phyloP scores from a whole-genome alignment of 2,797 vertebrate species.

The Ispidina lecontei region DNA sequence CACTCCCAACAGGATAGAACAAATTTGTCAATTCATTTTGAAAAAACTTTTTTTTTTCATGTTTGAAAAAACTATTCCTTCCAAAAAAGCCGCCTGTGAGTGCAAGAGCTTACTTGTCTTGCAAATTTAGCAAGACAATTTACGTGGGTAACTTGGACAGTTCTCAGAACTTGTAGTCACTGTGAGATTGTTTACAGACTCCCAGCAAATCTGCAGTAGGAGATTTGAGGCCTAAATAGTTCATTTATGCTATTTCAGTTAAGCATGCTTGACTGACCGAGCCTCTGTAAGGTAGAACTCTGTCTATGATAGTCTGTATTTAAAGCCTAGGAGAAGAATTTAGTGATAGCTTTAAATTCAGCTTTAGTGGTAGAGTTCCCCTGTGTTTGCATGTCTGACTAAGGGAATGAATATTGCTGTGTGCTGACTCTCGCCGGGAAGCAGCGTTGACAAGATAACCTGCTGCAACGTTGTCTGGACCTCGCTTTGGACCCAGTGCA shows the following conservation, averaged over 20 bases:
- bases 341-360: not conserved
- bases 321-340: not conserved
- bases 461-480: not conserved
- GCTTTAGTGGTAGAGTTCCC: not conserved
- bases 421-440: accelerated
- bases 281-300: not conserved
- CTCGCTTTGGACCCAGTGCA: constrained; percentile 1
- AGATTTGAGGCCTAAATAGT: not conserved
- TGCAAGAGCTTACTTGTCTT: not conserved
- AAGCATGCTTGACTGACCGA: accelerated
- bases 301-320: not conserved
- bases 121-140: not conserved
- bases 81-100: not conserved
- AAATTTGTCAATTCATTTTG: not conserved
- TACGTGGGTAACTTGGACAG: not conserved
- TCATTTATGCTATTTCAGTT: not conserved
- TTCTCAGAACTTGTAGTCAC: not conserved
- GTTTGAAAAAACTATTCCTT: accelerated
- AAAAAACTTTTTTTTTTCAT: not conserved
- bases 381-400: accelerated
- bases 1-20: accelerated
- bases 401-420: not conserved
- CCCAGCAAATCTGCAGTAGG: not conserved
- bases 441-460: not conserved
- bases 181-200: not conserved